Evolutionary conservation across 2,797 vertebrate species (phyloP), one percentile per base, ranked within the genome.

Genomic region (Gambusia yucatana): DNA sequence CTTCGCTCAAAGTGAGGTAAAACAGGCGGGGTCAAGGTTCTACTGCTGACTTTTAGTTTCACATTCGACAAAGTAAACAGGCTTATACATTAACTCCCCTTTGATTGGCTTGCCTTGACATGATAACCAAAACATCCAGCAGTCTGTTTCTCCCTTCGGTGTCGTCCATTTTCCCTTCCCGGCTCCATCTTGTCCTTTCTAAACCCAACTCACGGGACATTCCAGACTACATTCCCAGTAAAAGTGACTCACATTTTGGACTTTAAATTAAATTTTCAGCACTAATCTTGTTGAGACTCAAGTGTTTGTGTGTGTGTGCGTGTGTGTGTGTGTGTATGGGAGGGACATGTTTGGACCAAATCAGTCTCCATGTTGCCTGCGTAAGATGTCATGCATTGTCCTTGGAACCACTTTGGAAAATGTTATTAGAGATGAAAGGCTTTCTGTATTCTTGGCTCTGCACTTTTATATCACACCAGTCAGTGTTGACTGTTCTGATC

Each of bases 221-320:
- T 95, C 94, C 93, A 86, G 72, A 76, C 80, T 43, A 65, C 84
- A 82, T 86, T n/a, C 43, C 65, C 84, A 83, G 81, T 71, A 72
- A 85, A 91, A 94, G 84, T 85, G 83, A 89, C 89, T 91, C 91
- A 85, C 89, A 88, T 91, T 71, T 46, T 80, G 22, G 36, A 86
- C 77, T 87, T 91, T 70, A 89, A 95, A 96, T 95, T 94, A 0
- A 92, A 95, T 95, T 94, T 57, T 89, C 0, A 10, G 83, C 67
- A 28, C 61, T 89, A 95, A 95, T 94, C 93, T 75, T 80, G 89
- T 95, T 94, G 93, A 82, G 77, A 78, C 71, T 78, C 0, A 59
- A 78, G 84, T 59, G 79, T 61, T 84, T 22, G 80, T 52, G 17
- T 8, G 20, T 41, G 33, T 0, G 16, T 11, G 36, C 4, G 0